A percentile compares a stretch with the other conserved stretches of the same genome.
These are phyloP conservation scores for Hipparchia sbordonii DNA, from an alignment of 2,888 invertebrate genomes.

Conservation along the genomic window DNA sequence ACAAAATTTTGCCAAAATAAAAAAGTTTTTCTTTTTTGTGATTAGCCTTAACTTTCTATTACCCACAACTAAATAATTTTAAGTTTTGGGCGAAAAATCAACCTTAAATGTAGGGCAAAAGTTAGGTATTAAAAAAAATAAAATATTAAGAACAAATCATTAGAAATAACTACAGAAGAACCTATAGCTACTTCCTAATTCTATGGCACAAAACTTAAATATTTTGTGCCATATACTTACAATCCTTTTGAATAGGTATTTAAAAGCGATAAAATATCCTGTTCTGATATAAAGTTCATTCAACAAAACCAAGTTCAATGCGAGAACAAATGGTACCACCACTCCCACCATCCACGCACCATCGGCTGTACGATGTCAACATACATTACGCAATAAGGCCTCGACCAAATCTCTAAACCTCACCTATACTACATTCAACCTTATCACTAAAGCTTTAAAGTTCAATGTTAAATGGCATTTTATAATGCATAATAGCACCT, in stretches of 20 bases:
- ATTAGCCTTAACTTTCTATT: too few relatives aligned
- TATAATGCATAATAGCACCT: constrained; percentile 7
- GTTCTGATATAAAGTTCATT: not conserved
- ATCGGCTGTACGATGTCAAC: constrained; percentile 67
- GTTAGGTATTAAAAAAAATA: too few relatives aligned
- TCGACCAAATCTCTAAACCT: constrained; percentile 49
- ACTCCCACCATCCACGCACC: constrained; percentile 50
- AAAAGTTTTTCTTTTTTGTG: too few relatives aligned
- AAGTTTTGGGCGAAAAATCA: too few relatives aligned
- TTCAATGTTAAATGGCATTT: constrained; percentile 7
- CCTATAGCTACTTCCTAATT: too few relatives aligned
- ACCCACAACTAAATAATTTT: too few relatives aligned
- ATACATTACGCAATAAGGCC: constrained; percentile 76
- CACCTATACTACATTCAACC: constrained; percentile 27
- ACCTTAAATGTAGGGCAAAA: too few relatives aligned
- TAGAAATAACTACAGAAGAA: too few relatives aligned
- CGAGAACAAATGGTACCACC: constrained; percentile 46
- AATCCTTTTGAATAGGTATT: too few relatives aligned
- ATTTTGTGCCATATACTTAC: not conserved
- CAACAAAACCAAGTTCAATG: constrained; percentile 33
- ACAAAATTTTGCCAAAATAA: too few relatives aligned
- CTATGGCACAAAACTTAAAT: too few relatives aligned
- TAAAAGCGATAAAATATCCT: not conserved
- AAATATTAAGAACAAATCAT: too few relatives aligned
- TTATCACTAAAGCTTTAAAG: constrained; percentile 36